Conservation (phyloP, 2,113 vertebrate species). For the Zingel zingel region DNA sequence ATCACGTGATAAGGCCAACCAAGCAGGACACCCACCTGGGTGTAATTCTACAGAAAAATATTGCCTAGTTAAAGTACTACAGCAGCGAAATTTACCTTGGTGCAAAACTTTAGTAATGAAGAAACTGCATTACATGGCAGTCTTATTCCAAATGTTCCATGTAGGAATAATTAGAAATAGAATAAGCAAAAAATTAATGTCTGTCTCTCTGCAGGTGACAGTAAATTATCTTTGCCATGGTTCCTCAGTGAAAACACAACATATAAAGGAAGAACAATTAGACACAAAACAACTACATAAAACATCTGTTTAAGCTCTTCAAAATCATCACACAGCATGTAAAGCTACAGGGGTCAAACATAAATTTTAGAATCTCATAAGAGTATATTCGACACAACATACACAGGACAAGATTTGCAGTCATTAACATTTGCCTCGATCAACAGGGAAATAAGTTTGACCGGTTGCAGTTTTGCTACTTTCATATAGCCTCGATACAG, state of each 20-base stretch:
- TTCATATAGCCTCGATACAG: constrained; percentile 59
- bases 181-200: constrained; percentile 78
- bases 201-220: constrained; percentile 81
- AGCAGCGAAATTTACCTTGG: constrained; percentile 72
- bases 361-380: constrained; percentile 64
- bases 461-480: constrained; percentile 70
- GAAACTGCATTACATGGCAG: constrained; percentile 76
- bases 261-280: constrained; percentile 75
- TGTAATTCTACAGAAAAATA: constrained; percentile 72
- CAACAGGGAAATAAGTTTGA: constrained; percentile 69
- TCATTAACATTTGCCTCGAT: constrained; percentile 35
- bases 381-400: constrained; percentile 28
- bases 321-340: constrained; percentile 58
- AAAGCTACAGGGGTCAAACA: constrained; percentile 62
- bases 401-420: constrained; percentile 46
- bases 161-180: constrained; percentile 80
- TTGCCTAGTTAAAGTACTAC: constrained; percentile 72
- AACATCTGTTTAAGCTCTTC: constrained; percentile 55
- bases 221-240: constrained; percentile 77
- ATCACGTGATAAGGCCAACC: constrained; percentile 56
- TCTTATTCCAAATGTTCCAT: constrained; percentile 78
- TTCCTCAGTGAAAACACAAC: constrained; percentile 75
- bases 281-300: constrained; percentile 60
- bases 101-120: constrained; percentile 79
- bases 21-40: constrained; percentile 74